Percentiles rank a stretch among this genome's conserved stretches.
Conservation (phyloP, 1,140 invertebrate species). For the Monochamus saltuarius region DNA sequence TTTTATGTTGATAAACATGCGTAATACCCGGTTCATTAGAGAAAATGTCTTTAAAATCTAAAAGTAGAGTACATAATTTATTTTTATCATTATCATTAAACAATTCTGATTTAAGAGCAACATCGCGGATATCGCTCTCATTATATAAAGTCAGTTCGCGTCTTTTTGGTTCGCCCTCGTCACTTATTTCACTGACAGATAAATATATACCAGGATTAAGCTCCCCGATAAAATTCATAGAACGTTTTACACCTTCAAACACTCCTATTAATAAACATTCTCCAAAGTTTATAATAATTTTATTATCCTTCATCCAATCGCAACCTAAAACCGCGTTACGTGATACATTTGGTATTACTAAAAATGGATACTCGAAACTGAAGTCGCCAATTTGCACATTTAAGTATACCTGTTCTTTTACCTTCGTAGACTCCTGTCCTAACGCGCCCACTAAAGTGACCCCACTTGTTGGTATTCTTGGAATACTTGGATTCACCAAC, state of each 20-base stretch:
- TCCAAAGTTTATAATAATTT: slow-evolving; percentile 17
- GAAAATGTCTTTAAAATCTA: slow-evolving; percentile 16
- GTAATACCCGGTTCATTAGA: slow-evolving; percentile 24
- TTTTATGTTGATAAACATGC: slow-evolving; percentile 37
- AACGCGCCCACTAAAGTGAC: slow-evolving; percentile 28
- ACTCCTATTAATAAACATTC: not conserved
- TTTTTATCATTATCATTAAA: slow-evolving; percentile 6
- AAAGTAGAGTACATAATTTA: not conserved
- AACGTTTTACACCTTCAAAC: not conserved
- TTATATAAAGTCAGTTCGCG: not conserved
- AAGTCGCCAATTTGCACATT: not conserved
- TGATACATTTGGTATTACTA: slow-evolving; percentile 31
- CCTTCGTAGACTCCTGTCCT: slow-evolving; percentile 28
- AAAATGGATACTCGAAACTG: slow-evolving; percentile 18
- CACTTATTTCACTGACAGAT: not conserved
- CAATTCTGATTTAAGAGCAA: slow-evolving; percentile 5
- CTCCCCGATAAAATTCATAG: slow-evolving; percentile 8
- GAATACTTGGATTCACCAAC: slow-evolving; percentile 14
- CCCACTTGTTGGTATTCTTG: slow-evolving; percentile 29
- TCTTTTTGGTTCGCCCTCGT: not conserved
- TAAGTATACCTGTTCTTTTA: slow-evolving; percentile 25
- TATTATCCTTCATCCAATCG: slow-evolving; percentile 35
- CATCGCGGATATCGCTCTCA: not conserved
- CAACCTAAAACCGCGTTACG: slow-evolving; percentile 32
- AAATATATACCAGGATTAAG: not conserved